Base-by-base conservation (phyloP, 1,140 invertebrate genomes). In the Frieseomelitta varia region DNA sequence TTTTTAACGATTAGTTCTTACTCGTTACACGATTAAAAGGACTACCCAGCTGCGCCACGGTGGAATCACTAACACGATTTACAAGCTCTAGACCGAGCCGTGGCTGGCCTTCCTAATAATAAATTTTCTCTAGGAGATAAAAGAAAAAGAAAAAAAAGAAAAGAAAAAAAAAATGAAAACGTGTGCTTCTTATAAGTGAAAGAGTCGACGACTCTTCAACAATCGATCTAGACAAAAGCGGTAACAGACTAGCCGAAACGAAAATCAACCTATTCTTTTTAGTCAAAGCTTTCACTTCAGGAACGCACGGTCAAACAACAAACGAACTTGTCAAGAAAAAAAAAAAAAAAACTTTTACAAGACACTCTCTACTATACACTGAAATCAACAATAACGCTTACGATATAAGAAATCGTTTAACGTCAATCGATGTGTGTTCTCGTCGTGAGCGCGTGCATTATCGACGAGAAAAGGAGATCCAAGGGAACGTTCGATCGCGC, bases 1-100 rank as follows among this genome's bases (percentile, higher is more conserved):
- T 81, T 61, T 65, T 81, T 58, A 86, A 90, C 79, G 81, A 88
- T 89, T 89, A 87, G 58, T 65, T 79, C n/a, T 78, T 82, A 81
- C 24, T 76, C 65, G 24, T 81, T 72, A n/a, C 67, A 19, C 30
- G 47, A 24, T 75, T 86, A 82, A 79, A 73, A 58, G 24, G 71
- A 74, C 51, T 71, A 73, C 47, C 63, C 34, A 76, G 19, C 30
- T 17, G 73, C 11, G 56, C 51, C 69, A 34, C 58, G 27, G 58
- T 19, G 17, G n/a, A n/a, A 30, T 21, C n/a, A 21, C 55, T 53
- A 55, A 69, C 30, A 34, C 27, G 55, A 79, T 72, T 84, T 67
- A 55, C 51, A 72, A 53, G 69, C 58, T 80, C 69, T 67, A 58
- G 21, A 15, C 6, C 17, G 8, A 80, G 12, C 15, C 69, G 39